Evolutionary conservation across 1,140 invertebrate genomes (phyloP).

Genomic region (Aleiodes sp.): DNA sequence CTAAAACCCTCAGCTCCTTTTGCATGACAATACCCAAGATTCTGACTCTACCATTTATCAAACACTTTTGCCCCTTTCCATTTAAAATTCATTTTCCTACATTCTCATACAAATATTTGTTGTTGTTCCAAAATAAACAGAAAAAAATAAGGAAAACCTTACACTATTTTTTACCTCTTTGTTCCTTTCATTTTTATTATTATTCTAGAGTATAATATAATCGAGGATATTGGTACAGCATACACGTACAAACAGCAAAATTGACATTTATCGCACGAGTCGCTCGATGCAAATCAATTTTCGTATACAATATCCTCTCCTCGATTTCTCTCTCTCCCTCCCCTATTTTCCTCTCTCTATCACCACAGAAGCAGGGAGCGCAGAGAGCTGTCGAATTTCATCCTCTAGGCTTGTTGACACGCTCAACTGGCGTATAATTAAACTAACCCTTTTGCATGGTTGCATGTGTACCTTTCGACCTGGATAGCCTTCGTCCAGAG

Average conservation of each 20-base stretch:
- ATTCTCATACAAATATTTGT: conserved; percentile 13
- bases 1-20: not conserved
- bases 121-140: too few relatives aligned
- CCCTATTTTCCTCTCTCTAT: conserved; percentile 16
- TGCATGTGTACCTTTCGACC: conserved; percentile 33
- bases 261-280: conserved; percentile 27
- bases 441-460: conserved; percentile 31
- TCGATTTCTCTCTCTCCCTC: too few relatives aligned
- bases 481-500: conserved; percentile 27
- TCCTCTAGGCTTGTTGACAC: conserved; percentile 35
- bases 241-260: conserved; percentile 6
- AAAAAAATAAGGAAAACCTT: too few relatives aligned
- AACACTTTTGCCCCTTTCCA: not conserved
- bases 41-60: conserved; percentile 11
- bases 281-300: conserved; percentile 28
- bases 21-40: conserved; percentile 16
- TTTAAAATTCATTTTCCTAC: not conserved
- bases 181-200: too few relatives aligned
- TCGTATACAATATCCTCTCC: conserved; percentile 8
- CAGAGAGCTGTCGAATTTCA: conserved; percentile 18
- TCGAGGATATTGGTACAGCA: not conserved
- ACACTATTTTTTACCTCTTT: too few relatives aligned
- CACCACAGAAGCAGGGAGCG: not conserved
- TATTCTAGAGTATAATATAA: too few relatives aligned
- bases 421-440: conserved; percentile 36